These are phyloP conservation scores for Drosophila micromelanica DNA, from an alignment of 1,140 invertebrate genomes.

Conservation along the genomic window DNA sequence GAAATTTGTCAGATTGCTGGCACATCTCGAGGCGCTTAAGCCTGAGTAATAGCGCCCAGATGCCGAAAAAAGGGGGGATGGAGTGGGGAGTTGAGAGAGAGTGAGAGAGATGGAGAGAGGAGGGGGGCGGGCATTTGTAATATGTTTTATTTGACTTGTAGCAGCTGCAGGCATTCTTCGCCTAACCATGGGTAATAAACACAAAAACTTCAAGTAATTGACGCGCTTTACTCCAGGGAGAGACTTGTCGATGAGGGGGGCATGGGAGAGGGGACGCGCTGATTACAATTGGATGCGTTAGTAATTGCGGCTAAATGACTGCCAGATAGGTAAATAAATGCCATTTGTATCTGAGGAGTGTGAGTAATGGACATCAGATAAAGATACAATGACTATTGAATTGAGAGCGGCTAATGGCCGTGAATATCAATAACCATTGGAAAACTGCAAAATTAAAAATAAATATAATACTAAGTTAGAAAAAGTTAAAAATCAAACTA, in stretches of 20 bases:
- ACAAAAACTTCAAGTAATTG: conserved; percentile 54
- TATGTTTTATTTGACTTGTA: conserved; percentile 82
- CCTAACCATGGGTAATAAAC: conserved; percentile 64
- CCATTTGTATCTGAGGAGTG: conserved; percentile 9
- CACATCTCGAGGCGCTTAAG: conserved; percentile 69
- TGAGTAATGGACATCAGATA: conserved; percentile 32
- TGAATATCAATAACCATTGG: not conserved
- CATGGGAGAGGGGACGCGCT: not conserved
- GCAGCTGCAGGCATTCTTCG: conserved; percentile 62
- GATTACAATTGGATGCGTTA: conserved; percentile 50
- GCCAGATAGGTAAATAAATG: conserved; percentile 50
- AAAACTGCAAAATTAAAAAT: not conserved
- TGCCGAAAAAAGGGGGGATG: not conserved
- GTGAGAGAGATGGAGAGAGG: too few species aligned
- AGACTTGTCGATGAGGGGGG: not conserved
- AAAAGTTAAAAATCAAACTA: not conserved
- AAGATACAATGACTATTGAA: conserved; percentile 24
- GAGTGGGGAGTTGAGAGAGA: not conserved
- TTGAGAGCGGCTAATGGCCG: not conserved
- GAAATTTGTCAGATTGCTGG: conserved; percentile 82
- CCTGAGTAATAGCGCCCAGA: conserved; percentile 62
- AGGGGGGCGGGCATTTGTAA: conserved; percentile 72
- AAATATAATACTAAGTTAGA: too few species aligned
- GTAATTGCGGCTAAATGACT: conserved; percentile 49
- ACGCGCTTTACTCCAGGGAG: conserved; percentile 36